Base-by-base conservation (phyloP, 2,888 invertebrate genomes). In the Didymodactylos carnosus region DNA sequence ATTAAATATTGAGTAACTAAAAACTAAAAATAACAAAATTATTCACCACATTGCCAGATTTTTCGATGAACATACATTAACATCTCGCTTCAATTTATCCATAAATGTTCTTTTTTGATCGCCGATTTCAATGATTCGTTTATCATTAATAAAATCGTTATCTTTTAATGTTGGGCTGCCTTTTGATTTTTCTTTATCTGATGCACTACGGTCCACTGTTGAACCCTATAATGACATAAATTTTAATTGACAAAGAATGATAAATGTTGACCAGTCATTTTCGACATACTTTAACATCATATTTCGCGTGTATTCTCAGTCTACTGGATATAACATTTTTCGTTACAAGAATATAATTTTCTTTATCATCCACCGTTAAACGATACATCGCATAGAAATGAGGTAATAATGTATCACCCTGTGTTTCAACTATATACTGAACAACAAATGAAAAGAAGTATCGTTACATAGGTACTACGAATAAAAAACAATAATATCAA, bases 351-450 rank as follows among this genome's bases (percentile, higher is more conserved):
- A 94, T 88, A 84, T 97, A 97, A 81, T 94, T 92, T 83, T 97
- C 97, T 13, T 80, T 79, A 79, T 94, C 94, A 84, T 98, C 97
- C 72, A 98, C 97, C 0, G 98, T 99, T 78, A 98, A 86, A 79
- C 98, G 88, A 84, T 97, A 98, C 91, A 98, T 92, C 80, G 95
- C 97, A 79, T 98, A 87, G 85, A 97, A 98, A 84, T 99, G 98
- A 0, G 98, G 98, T 81, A 98, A 86, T 73, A 99, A 86, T 0
- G 98, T 98, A 84, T 94, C 93, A 73, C 97, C 98, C 84, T 95
- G 95, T 77, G 92, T 87, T 85, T 97, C 97, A 73, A 99, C 98
- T 79, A 98, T 91, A 82, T 95, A 97, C 93, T 95, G n/a, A 62
- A 62, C 6, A 7, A 27, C 2, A 29, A 53, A 27, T 11, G 0